Evolutionary conservation across 2,888 invertebrate genomes (phyloP).

Genomic region (Creontiades dilutus): DNA sequence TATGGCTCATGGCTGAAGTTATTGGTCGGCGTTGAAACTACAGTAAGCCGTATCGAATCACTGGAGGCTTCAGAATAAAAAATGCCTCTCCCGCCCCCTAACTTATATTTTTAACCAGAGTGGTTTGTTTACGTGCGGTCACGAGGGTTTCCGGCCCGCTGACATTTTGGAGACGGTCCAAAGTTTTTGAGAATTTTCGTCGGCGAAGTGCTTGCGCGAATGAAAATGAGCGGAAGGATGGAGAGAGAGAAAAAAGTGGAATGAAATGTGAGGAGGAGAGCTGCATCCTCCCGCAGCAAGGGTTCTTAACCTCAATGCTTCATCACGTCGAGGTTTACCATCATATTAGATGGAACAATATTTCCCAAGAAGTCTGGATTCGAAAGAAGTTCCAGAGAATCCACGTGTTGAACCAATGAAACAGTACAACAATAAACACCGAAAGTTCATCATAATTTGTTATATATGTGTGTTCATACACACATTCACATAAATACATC

Average conservation of each 20-base stretch:
- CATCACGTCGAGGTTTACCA: no score
- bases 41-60: background rate
- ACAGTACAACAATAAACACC: no score
- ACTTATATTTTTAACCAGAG: slow-evolving; percentile 18
- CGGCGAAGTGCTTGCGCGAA: background rate
- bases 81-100: background rate
- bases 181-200: slow-evolving; percentile 26
- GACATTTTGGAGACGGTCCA: slow-evolving; percentile 40
- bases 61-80: background rate
- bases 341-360: no score
- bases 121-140: slow-evolving; percentile 49
- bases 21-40: background rate
- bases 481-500: no score
- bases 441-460: no score
- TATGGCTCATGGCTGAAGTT: background rate
- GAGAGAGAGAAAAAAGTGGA: background rate
- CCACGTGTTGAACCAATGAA: no score
- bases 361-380: no score
- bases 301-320: no score
- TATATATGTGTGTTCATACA: no score
- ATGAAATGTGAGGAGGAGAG: background rate
- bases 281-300: no score
- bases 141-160: slow-evolving; percentile 44
- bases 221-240: background rate
- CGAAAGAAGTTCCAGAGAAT: no score